Evolutionary conservation across 2,113 vertebrate species (phyloP), one percentile per base, ranked within the genome.

Genomic region (Hiodon tergisus): DNA sequence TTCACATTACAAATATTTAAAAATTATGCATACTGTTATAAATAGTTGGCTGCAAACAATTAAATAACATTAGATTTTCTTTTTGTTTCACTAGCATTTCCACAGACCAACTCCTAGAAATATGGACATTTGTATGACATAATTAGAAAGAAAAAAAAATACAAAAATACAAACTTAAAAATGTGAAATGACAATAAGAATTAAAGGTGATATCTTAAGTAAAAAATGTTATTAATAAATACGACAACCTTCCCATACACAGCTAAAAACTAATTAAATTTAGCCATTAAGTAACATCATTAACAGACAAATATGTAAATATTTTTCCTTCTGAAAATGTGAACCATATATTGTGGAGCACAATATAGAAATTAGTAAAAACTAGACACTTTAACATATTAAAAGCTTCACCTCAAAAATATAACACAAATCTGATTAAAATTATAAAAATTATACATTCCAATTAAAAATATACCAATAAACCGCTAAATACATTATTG

Each of bases 1-100:
- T 97, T 99, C 97, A 99, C 97, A 97, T 98, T 99, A 99, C 97
- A 99, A 99, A 99, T 99, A 99, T 98, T 99, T 95, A 97, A 98
- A 99, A 99, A 98, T 98, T 98, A 98, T 97, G 96, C 96, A 98
- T 98, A 98, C 96, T 96, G 95, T 97, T 99, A 99, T 99, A 99
- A 99, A 99, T 98, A 98, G 97, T 99, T 97, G 98, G 98, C 98
- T 98, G 96, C 96, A 98, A 99, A 99, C 97, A 98, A 97, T 98
- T 99, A 98, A 98, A 99, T 98, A 99, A 99, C 97, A 98, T 98
- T 98, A 99, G 96, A 92, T 92, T 93, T 91, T 90, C 96, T 95
- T 94, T 98, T 90, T 87, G 82, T 83, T 91, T 93, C 95, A 98
- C 97, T 97, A 99, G 95, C 95, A 99, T 96, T 99, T 97, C 93